Base-by-base conservation (phyloP, 2,113 vertebrate genomes). In the Periophthalmus modestus region DNA sequence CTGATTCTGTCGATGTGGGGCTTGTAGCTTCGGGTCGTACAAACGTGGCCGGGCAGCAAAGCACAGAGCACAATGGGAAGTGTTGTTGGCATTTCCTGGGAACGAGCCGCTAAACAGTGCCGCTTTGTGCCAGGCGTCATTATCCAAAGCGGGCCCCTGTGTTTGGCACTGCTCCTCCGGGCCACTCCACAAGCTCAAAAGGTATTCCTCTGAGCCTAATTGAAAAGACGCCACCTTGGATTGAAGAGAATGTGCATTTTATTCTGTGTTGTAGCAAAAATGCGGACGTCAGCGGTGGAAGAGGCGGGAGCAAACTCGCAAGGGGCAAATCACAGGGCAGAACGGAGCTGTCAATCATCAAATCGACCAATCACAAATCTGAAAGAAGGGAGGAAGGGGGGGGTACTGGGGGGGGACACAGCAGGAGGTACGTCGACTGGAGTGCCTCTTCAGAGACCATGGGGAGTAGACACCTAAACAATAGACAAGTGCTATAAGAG, bases 61-160 rank as follows among this genome's bases (percentile, higher is more conserved):
- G 89, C 89, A 87, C 77, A 82, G 84, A 68, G 85, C 87, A 93
- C 94, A 95, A 94, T 94, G 89, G 87, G 83, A 81, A 89, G 87
- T 93, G 92, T 93, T 93, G 92, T 55, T 94, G 93, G 46, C 81
- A 92, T 93, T 92, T 94, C 93, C 93, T 95, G 94, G 93, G 94
- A 95, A 95, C 91, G 79, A 88, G 77, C 86, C 71, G 78, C 82
- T 77, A 82, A 93, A 95, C 94, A 95, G 92, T 92, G 85, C 83
- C 57, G 74, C 87, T 91, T 95, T 95, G 92, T 95, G 93, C 90
- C 92, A 91, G 88, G 87, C 91, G 89, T 93, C 92, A 92, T 93
- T 94, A 92, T 93, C 90, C 87, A 73, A 75, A 84, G 75, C 52
- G 84, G 89, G 91, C 88, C 92, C 88, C 87, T 68, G 12, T 23